Conservation (phyloP, 2,888 invertebrate genomes). For the Eledona agricola region DNA sequence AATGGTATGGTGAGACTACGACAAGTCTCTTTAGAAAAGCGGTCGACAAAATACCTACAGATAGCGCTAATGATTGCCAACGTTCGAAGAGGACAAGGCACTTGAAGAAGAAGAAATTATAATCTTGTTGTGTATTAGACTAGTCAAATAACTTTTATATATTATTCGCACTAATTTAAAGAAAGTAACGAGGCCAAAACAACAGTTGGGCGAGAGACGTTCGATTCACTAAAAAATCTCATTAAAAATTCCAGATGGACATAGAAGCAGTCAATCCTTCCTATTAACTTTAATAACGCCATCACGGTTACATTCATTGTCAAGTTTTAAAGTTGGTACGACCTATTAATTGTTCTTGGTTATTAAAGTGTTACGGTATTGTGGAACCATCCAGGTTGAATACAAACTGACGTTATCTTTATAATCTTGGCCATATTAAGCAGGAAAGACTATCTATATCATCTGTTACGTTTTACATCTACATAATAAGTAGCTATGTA, state of each 20-base stretch:
- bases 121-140: no score
- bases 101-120: no score
- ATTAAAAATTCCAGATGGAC: slow-evolving; percentile 17
- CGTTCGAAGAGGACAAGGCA: no score
- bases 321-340: slow-evolving; percentile 21
- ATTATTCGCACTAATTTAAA: no score
- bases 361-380: slow-evolving; percentile 34
- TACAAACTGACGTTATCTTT: slow-evolving; percentile 38
- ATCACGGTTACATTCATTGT: slow-evolving; percentile 26
- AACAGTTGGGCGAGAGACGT: no score
- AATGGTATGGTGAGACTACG: no score
- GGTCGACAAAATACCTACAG: no score
- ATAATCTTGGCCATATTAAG: slow-evolving; percentile 34
- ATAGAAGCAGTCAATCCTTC: slow-evolving; percentile 14
- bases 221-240: slow-evolving; percentile 7
- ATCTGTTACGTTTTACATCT: slow-evolving; percentile 25
- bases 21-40: no score
- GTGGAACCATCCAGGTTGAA: slow-evolving; percentile 29
- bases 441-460: slow-evolving; percentile 31
- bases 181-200: no score
- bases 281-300: slow-evolving; percentile 31
- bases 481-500: slow-evolving; percentile 8
- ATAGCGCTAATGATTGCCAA: no score
- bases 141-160: no score
- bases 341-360: slow-evolving; percentile 31